A percentile compares a stretch with the other conserved stretches of the same genome.
Conservation (phyloP, 2,797 vertebrate genomes). For the Mormyrus hasselquistii region DNA sequence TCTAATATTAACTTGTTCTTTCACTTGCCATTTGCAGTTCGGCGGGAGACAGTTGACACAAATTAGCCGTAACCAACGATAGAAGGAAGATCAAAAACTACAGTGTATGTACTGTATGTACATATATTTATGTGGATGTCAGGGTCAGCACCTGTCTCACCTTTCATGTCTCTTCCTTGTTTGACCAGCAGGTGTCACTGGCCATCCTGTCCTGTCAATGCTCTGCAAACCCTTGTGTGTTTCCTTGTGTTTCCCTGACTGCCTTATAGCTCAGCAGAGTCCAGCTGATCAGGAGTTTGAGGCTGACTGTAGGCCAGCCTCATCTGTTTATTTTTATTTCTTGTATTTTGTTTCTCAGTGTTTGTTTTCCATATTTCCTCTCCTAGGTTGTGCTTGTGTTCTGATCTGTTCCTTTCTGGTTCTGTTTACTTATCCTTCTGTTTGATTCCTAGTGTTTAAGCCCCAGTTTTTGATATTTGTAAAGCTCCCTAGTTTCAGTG, state of each 20-base stretch:
- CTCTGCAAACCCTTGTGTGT: background rate
- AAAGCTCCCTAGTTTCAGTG: background rate
- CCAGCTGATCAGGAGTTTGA: background rate
- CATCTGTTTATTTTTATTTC: background rate
- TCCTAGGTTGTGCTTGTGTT: background rate
- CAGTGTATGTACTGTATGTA: background rate
- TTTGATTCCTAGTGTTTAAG: background rate
- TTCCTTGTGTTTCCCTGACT: background rate
- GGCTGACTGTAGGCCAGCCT: background rate
- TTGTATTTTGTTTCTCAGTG: background rate
- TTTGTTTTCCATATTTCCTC: background rate
- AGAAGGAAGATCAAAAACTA: background rate
- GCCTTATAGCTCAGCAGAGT: background rate
- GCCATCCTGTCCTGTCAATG: background rate
- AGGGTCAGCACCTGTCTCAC: background rate
- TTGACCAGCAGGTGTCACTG: background rate
- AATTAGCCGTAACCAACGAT: background rate
- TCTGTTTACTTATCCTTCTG: background rate
- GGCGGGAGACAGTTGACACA: background rate
- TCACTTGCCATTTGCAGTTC: background rate
- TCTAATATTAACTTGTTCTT: background rate
- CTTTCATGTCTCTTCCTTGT: background rate
- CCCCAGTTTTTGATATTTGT: background rate
- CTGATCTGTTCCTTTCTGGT: background rate
- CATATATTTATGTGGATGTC: background rate